Percentiles rank a stretch among this genome's conserved stretches.
phyloP scores from a whole-genome alignment of 1,140 invertebrate genomes.

The Melanaphis sacchari region DNA sequence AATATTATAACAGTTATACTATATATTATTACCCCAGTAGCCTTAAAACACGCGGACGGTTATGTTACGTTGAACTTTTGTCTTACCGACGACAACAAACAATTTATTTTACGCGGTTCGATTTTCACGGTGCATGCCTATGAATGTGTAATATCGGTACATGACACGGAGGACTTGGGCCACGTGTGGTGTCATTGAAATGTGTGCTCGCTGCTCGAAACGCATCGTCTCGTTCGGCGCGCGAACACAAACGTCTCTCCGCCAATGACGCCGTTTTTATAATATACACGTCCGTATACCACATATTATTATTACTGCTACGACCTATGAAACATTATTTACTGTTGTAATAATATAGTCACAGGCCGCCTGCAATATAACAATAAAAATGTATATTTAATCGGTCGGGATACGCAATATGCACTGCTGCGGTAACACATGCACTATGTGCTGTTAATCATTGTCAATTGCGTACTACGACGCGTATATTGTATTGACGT shows the following conservation, averaged over 20 bases:
- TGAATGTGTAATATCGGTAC: neutral
- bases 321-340: neutral
- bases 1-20: neutral
- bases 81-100: neutral
- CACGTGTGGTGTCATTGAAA: neutral
- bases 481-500: neutral
- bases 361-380: neutral
- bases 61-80: constrained; percentile 5
- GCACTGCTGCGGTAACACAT: neutral
- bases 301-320: neutral
- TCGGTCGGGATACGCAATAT: neutral
- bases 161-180: neutral
- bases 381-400: neutral
- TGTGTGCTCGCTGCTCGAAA: neutral
- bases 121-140: neutral
- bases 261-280: too few relatives aligned
- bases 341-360: neutral
- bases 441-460: neutral
- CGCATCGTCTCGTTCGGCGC: neutral
- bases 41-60: neutral
- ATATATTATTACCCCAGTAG: neutral
- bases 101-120: neutral
- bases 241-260: neutral
- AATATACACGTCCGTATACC: too few relatives aligned
- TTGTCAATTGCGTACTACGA: neutral